These are phyloP conservation scores for Mastacembelus armatus DNA, from an alignment of 2,797 vertebrate species.

Conservation along the genomic window DNA sequence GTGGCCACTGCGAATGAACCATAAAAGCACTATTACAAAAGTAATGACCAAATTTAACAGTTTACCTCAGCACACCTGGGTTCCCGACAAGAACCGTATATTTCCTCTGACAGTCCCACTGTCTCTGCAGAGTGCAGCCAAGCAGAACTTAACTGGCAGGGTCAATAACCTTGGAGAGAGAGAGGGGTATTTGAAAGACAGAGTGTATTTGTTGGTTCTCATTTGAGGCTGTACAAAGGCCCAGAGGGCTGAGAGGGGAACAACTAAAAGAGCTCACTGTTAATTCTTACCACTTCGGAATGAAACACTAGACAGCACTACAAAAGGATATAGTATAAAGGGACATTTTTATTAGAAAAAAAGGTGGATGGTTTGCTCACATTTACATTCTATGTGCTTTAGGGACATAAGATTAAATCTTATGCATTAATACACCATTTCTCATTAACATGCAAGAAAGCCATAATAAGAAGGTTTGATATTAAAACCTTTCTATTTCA, in stretches of 20 bases:
- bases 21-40: conserved; percentile 88
- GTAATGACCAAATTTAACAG: conserved; percentile 97
- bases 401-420: neutral
- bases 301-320: neutral
- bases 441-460: neutral
- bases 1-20: conserved; percentile 72
- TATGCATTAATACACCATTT: neutral
- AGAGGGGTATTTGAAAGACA: conserved; percentile 47
- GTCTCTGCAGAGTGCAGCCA: conserved; percentile 69
- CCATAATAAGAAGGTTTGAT: conserved; percentile 16
- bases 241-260: conserved; percentile 22
- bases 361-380: neutral
- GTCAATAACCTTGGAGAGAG: conserved; percentile 73
- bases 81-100: conserved; percentile 82
- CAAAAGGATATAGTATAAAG: neutral
- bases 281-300: conserved; percentile 43
- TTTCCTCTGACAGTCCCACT: conserved; percentile 71
- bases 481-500: conserved; percentile 22
- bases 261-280: conserved; percentile 9
- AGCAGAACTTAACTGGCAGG: conserved; percentile 71
- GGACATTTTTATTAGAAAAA: neutral
- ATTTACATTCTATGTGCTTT: neutral
- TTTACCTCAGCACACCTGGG: conserved; percentile 94
- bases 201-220: conserved; percentile 57
- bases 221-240: conserved; percentile 59